Evolutionary conservation across 2,113 vertebrate genomes (phyloP), one percentile per base, ranked within the genome.

Genomic region (Hippocampus comes): DNA sequence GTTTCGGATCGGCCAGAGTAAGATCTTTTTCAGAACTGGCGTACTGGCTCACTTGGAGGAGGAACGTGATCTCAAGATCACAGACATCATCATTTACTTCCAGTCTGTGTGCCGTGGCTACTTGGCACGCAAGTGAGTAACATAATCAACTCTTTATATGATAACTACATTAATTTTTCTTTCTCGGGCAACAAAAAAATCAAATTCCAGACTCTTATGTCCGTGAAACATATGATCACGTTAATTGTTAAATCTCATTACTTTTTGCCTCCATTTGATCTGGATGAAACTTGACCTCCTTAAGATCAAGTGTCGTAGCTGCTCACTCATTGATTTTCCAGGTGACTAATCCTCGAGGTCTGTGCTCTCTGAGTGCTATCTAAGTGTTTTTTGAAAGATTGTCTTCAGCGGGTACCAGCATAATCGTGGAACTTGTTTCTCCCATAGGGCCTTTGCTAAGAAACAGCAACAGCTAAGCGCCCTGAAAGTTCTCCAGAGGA

Each of bases 21-120:
- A 99, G 91, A 99, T 99, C 86, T 99, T 99, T 88, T 99, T 99
- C 91, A 93, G 97, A 83, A 96, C 97, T 2, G 97, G 97, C 21
- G 96, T 99, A 55, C 78, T 99, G 91, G 97, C 97, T 34, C 97
- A 99, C 70, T 89, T 99, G 79, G 97, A 99, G 71, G 97, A 99
- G 71, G 97, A 99, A 77, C 79, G 97, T 68, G 97, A 99, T 75
- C 93, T 99, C 85, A 99, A 99, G 90, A 99, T 99, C 82, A 99
- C 97, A 0, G 97, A 99, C 81, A 96, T 99, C 63, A 98, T 99
- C 82, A 97, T 99, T 90, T 96, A 97, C 91, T 99, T 99, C 91
- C 97, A 99, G 89, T 95, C 97, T 0, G 95, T 97, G 66, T 99
- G 97, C 79, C 93, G 97, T 69, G 97, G 97, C 30, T 98, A 98